These are phyloP conservation scores for Eonycteris spelaea DNA, from an alignment of 2,113 vertebrate species.

Conservation along the genomic window DNA sequence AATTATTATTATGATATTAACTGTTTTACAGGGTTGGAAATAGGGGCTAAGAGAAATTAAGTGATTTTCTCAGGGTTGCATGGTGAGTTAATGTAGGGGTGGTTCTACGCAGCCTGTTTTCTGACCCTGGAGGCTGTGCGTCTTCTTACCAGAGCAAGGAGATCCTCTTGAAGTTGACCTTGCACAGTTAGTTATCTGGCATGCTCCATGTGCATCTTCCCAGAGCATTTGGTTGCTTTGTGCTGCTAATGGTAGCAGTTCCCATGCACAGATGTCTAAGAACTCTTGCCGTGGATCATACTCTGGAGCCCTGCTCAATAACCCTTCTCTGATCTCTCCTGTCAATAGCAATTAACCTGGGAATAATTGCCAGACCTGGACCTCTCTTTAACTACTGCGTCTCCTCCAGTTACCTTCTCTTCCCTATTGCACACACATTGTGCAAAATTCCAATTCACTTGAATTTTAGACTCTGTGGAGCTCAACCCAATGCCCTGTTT, in stretches of 20 bases:
- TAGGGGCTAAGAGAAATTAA: background rate
- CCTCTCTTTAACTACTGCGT: background rate
- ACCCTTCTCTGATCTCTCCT: background rate
- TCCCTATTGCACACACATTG: background rate
- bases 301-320: background rate
- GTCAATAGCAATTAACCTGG: slow-evolving; percentile 20
- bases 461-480: slow-evolving; percentile 8
- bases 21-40: background rate
- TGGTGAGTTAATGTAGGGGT: too few relatives aligned
- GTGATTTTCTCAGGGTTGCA: background rate
- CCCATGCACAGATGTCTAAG: background rate
- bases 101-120: accelerated
- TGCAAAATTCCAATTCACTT: background rate
- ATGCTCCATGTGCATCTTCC: background rate
- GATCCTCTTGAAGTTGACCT: background rate
- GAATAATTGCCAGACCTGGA: background rate
- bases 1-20: too few relatives aligned
- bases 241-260: background rate
- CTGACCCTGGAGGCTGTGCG: accelerated
- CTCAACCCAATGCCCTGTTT: background rate
- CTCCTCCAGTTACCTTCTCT: background rate
- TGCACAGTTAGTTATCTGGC: background rate
- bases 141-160: background rate
- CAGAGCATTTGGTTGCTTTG: background rate
- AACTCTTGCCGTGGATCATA: background rate